Percentiles rank a stretch among this genome's conserved stretches.
Conservation (phyloP, 1,140 invertebrate species). For the Charaxes varanes region DNA sequence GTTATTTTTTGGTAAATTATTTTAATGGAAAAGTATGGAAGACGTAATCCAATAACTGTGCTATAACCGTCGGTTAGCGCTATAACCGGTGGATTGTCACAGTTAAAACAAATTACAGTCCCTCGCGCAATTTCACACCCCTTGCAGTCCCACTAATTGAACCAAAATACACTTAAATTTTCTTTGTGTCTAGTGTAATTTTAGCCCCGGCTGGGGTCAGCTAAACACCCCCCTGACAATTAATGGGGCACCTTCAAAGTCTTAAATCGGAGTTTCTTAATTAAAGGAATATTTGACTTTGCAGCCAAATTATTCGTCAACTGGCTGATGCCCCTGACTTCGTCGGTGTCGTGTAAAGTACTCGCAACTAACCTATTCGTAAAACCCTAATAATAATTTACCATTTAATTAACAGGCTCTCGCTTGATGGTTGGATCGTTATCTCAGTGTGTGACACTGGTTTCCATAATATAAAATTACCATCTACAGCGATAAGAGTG, state of each 20-base stretch:
- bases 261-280: conserved; percentile 40
- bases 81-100: conserved; percentile 40
- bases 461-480: too few species aligned
- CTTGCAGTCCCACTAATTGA: conserved; percentile 57
- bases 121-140: conserved; percentile 64
- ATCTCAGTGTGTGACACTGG: too few species aligned
- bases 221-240: conserved; percentile 50
- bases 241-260: conserved; percentile 43
- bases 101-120: conserved; percentile 62
- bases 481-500: too few species aligned
- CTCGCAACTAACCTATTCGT: too few species aligned
- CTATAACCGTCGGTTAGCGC: conserved; percentile 24
- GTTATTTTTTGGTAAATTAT: too few species aligned
- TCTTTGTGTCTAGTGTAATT: conserved; percentile 69
- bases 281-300: conserved; percentile 17
- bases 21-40: too few species aligned
- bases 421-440: too few species aligned
- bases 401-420: too few species aligned
- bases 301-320: too few species aligned
- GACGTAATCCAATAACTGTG: conserved; percentile 12
- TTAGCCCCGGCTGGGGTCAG: conserved; percentile 59
- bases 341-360: too few species aligned
- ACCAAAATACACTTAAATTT: conserved; percentile 70
- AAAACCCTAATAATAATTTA: too few species aligned
- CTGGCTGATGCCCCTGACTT: too few species aligned